Conservation (phyloP, 2,797 vertebrate species). For the Acrossocheilus wenchowensis region DNA sequence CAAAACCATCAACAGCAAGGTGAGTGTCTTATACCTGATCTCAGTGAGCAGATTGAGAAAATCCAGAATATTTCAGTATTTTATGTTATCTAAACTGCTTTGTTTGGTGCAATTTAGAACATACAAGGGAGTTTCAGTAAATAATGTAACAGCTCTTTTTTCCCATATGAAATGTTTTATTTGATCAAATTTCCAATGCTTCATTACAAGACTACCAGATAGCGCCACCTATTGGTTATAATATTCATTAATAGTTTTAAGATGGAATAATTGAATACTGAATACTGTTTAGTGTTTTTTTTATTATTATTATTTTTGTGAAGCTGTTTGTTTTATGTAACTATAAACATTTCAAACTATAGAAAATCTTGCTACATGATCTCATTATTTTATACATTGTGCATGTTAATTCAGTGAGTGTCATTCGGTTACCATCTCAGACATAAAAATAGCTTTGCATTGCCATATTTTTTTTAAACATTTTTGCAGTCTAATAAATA, state of each 20-base stretch:
- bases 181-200: neutral
- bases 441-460: neutral
- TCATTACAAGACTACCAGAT: neutral
- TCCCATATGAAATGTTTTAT: neutral
- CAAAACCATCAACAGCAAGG: conserved; percentile 81
- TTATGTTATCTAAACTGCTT: neutral
- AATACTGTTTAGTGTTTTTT: neutral
- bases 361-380: neutral
- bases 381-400: neutral
- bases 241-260: neutral
- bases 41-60: neutral
- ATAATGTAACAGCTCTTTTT: neutral
- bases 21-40: conserved; percentile 54
- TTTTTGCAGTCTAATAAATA: too few relatives aligned
- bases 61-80: neutral
- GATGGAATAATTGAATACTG: neutral
- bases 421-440: neutral
- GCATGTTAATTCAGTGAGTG: neutral
- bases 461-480: neutral
- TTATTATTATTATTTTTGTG: neutral
- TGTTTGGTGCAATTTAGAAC: neutral
- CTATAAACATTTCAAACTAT: neutral
- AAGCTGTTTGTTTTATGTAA: neutral
- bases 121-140: neutral
- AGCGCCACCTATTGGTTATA: conserved; percentile 8